phyloP scores from a whole-genome alignment of 2,888 invertebrate species.

The Halictus ligatus region DNA sequence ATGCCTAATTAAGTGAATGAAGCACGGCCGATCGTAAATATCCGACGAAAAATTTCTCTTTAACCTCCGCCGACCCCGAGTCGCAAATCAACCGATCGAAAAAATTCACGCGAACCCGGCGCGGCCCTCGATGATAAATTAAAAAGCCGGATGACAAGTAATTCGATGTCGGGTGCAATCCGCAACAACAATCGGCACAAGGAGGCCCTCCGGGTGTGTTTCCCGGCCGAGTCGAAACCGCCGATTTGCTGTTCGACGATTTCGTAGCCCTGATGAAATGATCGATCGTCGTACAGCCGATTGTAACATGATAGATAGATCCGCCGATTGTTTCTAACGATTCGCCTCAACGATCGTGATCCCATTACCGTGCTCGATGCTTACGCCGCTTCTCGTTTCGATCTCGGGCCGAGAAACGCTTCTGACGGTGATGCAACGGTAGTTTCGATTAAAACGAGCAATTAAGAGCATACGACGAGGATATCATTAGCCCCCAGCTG shows the following conservation, averaged over 20 bases:
- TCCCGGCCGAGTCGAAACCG: slow-evolving; percentile 13
- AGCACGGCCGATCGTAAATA: slow-evolving; percentile 43
- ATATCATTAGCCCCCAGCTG: slow-evolving; percentile 12
- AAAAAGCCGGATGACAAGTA: slow-evolving; percentile 43
- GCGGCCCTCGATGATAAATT: slow-evolving; percentile 59
- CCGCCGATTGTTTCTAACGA: slow-evolving; percentile 73
- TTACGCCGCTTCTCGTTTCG: slow-evolving; percentile 14
- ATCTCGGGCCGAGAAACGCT: neutral
- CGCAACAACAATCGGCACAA: slow-evolving; percentile 40
- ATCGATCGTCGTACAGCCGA: slow-evolving; percentile 65
- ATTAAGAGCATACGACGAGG: slow-evolving; percentile 14
- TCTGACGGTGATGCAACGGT: slow-evolving; percentile 15
- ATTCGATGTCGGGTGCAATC: slow-evolving; percentile 35
- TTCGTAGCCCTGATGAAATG: slow-evolving; percentile 56
- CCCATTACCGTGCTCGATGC: slow-evolving; percentile 36
- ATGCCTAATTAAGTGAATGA: slow-evolving; percentile 56
- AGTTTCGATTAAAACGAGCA: slow-evolving; percentile 21
- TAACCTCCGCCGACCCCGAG: slow-evolving; percentile 55
- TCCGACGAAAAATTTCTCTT: slow-evolving; percentile 63
- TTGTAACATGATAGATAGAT: slow-evolving; percentile 71
- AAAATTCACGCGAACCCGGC: slow-evolving; percentile 24
- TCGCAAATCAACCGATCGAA: slow-evolving; percentile 47
- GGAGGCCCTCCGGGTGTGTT: slow-evolving; percentile 13
- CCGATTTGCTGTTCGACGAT: slow-evolving; percentile 22
- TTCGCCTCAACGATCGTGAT: slow-evolving; percentile 54